Evolutionary conservation across 2,888 invertebrate genomes (phyloP), one percentile per base, ranked within the genome.

Genomic region (Polylopha cassiicola): DNA sequence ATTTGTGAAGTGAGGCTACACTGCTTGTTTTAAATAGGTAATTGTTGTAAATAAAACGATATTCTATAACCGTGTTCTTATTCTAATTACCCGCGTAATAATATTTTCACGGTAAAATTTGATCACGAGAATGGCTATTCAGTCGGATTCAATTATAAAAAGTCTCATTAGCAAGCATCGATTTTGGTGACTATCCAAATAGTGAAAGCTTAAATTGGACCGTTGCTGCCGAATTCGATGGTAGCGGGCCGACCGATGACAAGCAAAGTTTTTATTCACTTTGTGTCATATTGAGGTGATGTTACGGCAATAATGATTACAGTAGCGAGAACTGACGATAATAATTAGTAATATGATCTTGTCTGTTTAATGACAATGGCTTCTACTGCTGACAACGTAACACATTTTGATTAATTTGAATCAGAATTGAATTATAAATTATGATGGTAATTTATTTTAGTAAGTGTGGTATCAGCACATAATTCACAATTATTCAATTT

Each of bases 171-270:
- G 38, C 37, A 38, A 46, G 39, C 44, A 38, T 48, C 46, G 46
- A 51, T 54, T 55, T 58, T 47, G 54, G 53, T 49, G 59, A 56
- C 50, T 53, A 61, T 51, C 51, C 50, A 58, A 65, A 61, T 57
- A 65, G 72, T 66, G 73, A 73, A 74, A 73, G 73, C 64, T 62
- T 64, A 58, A 63, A 66, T 63, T 57, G 51, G 43, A 46, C 43
- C 16, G 21, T 37, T 26, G 37, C 33, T 28, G 24, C 36, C 14
- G 11, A 16, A 20, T 30, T 24, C 15, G 34, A 20, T 20, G 13
- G 27, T 8, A 22, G 17, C 28, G 3, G 7, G 17, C 15, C 6
- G 20, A 18, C 6, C 26, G 7, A n/a, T 13, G 17, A 13, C 10
- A 28, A 13, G 21, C 13, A 4, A 33, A 16, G 8, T 20, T 23